Evolutionary conservation across 1,140 invertebrate genomes (phyloP), one percentile per base, ranked within the genome.

Genomic region (Drosophila ohnishii): DNA sequence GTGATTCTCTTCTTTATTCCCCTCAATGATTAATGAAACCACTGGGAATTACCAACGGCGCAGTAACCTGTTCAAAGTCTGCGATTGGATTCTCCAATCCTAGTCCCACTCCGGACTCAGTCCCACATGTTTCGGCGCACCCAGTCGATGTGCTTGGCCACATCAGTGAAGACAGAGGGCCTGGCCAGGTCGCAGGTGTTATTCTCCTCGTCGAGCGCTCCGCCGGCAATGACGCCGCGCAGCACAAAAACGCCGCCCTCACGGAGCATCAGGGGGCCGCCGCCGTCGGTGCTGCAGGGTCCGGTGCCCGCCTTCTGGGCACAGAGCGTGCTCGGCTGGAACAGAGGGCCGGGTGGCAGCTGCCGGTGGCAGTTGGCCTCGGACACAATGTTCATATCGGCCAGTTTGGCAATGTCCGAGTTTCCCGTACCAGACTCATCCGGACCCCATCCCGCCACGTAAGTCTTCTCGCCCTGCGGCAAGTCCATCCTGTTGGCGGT

Each of bases 391-490:
- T 93, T 93, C 34, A 94, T 91, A 1, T 90, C 90, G 0, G 93
- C 92, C 81, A 93, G 92, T 53, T 92, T 93, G 0, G 94, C 93
- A 39, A 92, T 87, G 0, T 93, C 89, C 0, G 92, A 91, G 11
- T 93, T 91, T 0, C 83, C 81, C 5, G 92, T 83, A 0, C 93
- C 92, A 4, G 84, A 74, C 74, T 94, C 93, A 65, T 93, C 93
- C 14, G 92, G 91, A 2, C 94, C 94, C 94, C 94, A 95, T 14
- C 94, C 94, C 0, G 93, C 92, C 3, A 94, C 93, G 35, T 80
- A 80, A 1, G 70, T 80, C 16, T 40, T 61, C 9, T 59, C 35
- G 5, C 85, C 90, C 13, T 65, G 65, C 0, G 48, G 71, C 44
- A 80, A 37, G 13, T 75, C 75, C 16, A 73, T 11, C 3, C 61